These are phyloP conservation scores for Ichneumoninae sp. DNA, from an alignment of 2,888 invertebrate species.

Conservation along the genomic window DNA sequence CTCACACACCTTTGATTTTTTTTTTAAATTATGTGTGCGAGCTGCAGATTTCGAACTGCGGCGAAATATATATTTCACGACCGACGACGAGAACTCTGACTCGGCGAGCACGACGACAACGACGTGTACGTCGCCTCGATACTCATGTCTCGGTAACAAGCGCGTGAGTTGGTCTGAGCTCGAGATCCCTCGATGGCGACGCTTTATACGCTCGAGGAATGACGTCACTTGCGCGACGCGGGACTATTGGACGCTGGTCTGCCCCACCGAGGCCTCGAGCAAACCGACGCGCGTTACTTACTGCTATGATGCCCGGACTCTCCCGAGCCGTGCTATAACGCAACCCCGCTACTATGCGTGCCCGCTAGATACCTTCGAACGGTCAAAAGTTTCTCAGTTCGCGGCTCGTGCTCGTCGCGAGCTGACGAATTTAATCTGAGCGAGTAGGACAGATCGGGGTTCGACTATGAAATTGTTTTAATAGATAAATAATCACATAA, in stretches of 20 bases:
- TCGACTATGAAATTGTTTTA: background rate
- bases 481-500: background rate
- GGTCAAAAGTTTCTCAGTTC: constrained; percentile 58
- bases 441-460: constrained; percentile 30
- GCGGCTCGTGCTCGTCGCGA: constrained; percentile 11
- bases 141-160: constrained; percentile 65
- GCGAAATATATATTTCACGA: constrained; percentile 30
- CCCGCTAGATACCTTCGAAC: constrained; percentile 27
- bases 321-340: constrained; percentile 28
- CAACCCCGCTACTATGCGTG: constrained; percentile 17
- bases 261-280: constrained; percentile 51
- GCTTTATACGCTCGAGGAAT: constrained; percentile 75
- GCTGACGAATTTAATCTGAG: constrained; percentile 13
- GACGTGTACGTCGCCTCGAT: constrained; percentile 62
- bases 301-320: constrained; percentile 29
- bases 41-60: constrained; percentile 51
- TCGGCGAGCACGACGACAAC: constrained; percentile 70
- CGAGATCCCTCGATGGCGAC: constrained; percentile 70
- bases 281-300: constrained; percentile 78
- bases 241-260: constrained; percentile 73
- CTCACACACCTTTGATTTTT: constrained; percentile 16
- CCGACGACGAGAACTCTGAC: constrained; percentile 29
- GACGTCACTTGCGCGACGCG: constrained; percentile 76
- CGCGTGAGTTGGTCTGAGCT: constrained; percentile 77
- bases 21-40: constrained; percentile 26